These are phyloP conservation scores for Villa cingulata DNA, from an alignment of 2,888 invertebrate species.

Conservation along the genomic window DNA sequence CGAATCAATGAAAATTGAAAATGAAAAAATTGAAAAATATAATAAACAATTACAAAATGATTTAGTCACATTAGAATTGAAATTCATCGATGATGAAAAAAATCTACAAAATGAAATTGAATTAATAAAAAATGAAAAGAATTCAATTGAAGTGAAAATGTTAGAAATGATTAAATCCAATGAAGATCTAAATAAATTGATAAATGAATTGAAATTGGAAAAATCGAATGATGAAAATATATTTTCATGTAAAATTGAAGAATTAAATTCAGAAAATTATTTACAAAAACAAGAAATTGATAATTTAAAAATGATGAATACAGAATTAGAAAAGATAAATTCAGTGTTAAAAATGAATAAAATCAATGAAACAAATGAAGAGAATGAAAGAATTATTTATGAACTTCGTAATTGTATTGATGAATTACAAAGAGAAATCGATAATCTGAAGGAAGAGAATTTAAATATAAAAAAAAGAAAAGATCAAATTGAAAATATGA, in stretches of 20 bases:
- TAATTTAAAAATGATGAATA: too few species aligned
- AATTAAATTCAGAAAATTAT: conserved; percentile 1
- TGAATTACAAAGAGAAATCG: too few species aligned
- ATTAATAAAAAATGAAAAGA: neutral
- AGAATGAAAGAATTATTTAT: too few species aligned
- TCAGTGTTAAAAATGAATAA: too few species aligned
- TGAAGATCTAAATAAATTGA: neutral
- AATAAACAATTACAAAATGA: neutral
- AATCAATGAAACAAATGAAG: too few species aligned
- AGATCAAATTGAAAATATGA: conserved; percentile 20
- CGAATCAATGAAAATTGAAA: neutral
- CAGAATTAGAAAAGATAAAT: too few species aligned
- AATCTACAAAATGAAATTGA: neutral
- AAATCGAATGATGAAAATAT: conserved; percentile 1
- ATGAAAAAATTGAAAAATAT: neutral
- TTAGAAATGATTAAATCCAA: neutral
- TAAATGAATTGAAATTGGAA: conserved; percentile 5
- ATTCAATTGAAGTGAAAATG: neutral
- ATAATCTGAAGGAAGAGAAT: too few species aligned
- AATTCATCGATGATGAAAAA: neutral
- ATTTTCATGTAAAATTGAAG: neutral
- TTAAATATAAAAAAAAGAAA: conserved; percentile 18
- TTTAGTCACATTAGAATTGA: neutral
- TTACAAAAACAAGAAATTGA: conserved; percentile 19
- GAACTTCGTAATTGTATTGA: too few species aligned